Conservation (phyloP, 2,888 invertebrate species). For the Schizaphis graminum region DNA sequence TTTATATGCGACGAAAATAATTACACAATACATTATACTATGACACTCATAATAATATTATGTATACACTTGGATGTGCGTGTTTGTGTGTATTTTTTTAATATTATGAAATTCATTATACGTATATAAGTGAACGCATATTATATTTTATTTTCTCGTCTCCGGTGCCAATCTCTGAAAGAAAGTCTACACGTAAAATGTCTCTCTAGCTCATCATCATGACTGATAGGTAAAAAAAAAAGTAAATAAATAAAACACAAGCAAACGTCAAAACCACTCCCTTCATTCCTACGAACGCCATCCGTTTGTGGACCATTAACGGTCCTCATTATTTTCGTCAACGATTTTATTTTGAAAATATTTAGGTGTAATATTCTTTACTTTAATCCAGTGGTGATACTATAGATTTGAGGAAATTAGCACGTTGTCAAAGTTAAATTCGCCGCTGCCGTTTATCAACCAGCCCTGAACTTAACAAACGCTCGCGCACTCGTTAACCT, state of each 20-base stretch:
- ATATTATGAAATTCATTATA: neutral
- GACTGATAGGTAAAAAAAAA: neutral
- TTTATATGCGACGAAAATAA: slow-evolving; percentile 16
- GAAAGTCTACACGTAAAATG: neutral
- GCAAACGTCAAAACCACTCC: neutral
- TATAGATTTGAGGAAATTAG: neutral
- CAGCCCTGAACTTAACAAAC: slow-evolving; percentile 56
- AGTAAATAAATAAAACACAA: neutral
- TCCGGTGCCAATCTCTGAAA: slow-evolving; percentile 10
- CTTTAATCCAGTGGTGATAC: neutral
- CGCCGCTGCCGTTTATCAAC: slow-evolving; percentile 37
- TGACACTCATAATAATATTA: neutral
- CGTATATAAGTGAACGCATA: neutral
- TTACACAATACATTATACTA: neutral
- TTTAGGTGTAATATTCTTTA: neutral
- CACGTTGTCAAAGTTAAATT: neutral
- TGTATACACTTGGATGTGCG: neutral
- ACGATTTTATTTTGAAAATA: neutral
- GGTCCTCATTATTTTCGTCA: neutral
- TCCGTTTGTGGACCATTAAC: neutral
- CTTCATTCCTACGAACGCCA: neutral
- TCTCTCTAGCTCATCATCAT: neutral
- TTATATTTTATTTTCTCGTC: slow-evolving; percentile 17
- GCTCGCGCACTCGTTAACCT: slow-evolving; percentile 51
- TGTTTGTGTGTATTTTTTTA: neutral